Conservation (phyloP, 2,797 vertebrate genomes). For the Muscicapa striata region DNA sequence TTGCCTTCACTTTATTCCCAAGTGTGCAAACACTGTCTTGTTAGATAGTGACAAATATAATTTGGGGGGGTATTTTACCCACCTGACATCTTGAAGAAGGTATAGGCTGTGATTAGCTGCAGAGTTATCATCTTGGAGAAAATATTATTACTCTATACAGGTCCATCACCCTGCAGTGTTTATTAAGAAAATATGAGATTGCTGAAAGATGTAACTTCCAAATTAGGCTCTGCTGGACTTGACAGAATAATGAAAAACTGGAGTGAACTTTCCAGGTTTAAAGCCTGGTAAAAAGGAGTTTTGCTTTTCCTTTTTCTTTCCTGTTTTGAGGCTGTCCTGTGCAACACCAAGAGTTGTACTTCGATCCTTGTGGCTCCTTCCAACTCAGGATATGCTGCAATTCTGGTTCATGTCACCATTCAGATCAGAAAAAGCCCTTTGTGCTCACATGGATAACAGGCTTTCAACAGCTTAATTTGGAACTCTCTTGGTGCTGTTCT, state of each 20-base stretch:
- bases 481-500: not conserved
- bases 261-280: not conserved
- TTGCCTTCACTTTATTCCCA: conserved; percentile 29
- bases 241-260: not conserved
- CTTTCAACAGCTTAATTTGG: not conserved
- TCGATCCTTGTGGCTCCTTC: not conserved
- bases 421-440: not conserved
- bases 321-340: not conserved
- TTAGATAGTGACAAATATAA: conserved; percentile 18
- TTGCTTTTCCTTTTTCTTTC: not conserved
- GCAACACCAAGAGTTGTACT: not conserved
- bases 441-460: not conserved
- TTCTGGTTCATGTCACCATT: not conserved
- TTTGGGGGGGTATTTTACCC: not conserved
- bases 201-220: not conserved
- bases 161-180: not conserved
- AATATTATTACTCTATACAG: not conserved
- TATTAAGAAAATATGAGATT: not conserved
- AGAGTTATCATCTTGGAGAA: not conserved
- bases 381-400: not conserved
- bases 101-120: not conserved
- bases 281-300: not conserved
- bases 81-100: not conserved
- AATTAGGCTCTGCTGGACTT: not conserved
- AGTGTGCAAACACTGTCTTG: conserved; percentile 9